Conservation (phyloP, 92 coral and sea anemone species). For the Ricordea florida region DNA sequence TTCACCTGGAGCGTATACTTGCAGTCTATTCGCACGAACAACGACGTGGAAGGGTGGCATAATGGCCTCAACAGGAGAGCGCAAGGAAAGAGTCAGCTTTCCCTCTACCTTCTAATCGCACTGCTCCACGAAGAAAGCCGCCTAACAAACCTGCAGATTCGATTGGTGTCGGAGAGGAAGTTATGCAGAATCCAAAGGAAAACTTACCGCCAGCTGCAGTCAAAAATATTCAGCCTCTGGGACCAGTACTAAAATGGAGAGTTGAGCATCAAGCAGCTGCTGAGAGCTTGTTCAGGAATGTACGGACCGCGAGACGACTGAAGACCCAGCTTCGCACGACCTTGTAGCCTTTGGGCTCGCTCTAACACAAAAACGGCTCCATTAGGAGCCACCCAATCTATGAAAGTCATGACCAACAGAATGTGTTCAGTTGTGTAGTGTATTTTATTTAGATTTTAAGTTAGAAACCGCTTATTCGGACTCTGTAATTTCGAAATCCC, state of each 20-base stretch:
- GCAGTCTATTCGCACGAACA: background rate
- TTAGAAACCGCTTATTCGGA: too few species aligned
- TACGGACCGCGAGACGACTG: background rate
- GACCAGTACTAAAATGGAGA: background rate
- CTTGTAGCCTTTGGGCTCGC: too few species aligned
- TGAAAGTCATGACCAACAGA: too few species aligned
- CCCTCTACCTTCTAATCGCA: conserved; percentile 15
- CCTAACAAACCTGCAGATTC: background rate
- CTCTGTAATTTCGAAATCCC: too few species aligned
- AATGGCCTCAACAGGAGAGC: conserved; percentile 29
- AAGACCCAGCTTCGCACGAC: background rate
- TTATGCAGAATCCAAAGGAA: conserved; percentile 6
- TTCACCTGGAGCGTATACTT: background rate
- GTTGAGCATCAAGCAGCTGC: background rate
- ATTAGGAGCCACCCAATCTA: too few species aligned
- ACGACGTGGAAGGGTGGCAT: conserved; percentile 43
- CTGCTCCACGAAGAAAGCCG: conserved; percentile 8
- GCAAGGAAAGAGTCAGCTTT: conserved; percentile 14
- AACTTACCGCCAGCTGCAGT: background rate
- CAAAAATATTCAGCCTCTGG: conserved; percentile 1
- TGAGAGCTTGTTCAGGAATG: conserved; percentile 15
- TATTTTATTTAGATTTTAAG: too few species aligned
- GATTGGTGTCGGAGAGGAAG: conserved; percentile 21
- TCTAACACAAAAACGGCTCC: too few species aligned
- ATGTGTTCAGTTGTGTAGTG: too few species aligned